These are phyloP conservation scores for Esox lucius DNA, from an alignment of 2,797 vertebrate species.

Conservation along the genomic window DNA sequence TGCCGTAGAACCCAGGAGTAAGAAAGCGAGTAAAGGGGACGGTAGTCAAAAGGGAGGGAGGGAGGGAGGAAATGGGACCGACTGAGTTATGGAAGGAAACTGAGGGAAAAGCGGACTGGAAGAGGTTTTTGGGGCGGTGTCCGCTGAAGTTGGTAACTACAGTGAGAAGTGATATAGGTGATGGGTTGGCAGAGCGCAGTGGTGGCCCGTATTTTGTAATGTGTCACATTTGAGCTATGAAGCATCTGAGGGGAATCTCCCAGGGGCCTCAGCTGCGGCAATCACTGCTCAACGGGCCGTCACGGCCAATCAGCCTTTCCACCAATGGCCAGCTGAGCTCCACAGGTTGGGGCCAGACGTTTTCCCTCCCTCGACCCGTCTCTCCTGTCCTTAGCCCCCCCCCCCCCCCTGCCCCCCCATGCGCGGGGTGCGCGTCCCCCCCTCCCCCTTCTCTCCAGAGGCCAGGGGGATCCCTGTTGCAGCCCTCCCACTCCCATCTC, in stretches of 20 bases:
- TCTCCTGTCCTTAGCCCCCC: slow-evolving; percentile 50
- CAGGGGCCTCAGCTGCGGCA: slow-evolving; percentile 74
- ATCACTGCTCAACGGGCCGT: slow-evolving; percentile 73
- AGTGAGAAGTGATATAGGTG: slow-evolving; percentile 58
- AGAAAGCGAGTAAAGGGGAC: too few species aligned
- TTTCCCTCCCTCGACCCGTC: slow-evolving; percentile 51
- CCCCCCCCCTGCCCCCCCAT: neutral
- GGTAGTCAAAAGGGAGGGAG: slow-evolving; percentile 30
- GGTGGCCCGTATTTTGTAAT: slow-evolving; percentile 61
- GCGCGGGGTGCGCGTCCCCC: slow-evolving; percentile 10
- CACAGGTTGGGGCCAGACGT: slow-evolving; percentile 56
- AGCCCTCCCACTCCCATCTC: slow-evolving; percentile 11
- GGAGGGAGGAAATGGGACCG: neutral
- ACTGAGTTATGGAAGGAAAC: neutral
- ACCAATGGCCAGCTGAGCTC: slow-evolving; percentile 75
- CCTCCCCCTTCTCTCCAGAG: neutral
- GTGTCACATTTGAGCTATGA: slow-evolving; percentile 71
- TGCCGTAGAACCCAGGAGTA: too few species aligned
- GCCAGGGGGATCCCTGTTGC: neutral
- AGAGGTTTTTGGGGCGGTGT: slow-evolving; percentile 17
- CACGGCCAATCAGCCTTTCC: slow-evolving; percentile 73
- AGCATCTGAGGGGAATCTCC: slow-evolving; percentile 65
- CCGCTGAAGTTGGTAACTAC: slow-evolving; percentile 51
- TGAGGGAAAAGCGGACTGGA: neutral
- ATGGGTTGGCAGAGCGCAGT: slow-evolving; percentile 53